Evolutionary conservation across 1,140 invertebrate species (phyloP), one percentile per base, ranked within the genome.

Genomic region (Aphaenogaster rudis): DNA sequence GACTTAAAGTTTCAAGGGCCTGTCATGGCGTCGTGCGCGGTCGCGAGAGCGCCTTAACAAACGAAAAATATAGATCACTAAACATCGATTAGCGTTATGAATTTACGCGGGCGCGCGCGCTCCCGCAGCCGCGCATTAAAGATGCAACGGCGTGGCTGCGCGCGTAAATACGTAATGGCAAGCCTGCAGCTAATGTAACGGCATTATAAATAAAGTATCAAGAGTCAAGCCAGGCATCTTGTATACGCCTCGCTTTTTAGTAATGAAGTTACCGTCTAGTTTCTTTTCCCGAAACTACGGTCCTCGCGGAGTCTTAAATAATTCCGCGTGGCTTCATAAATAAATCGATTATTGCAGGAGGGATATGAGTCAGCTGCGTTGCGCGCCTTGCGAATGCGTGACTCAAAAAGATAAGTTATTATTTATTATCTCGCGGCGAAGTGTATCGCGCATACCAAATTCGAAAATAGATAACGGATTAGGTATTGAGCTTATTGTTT

Each of bases 71-170:
- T 61, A 39, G 69, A 50, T 76, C 45, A 61, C 71, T 50, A 61
- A 80, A 84, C 42, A 76, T 84, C 69, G 80, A 84, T 76, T 74
- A 74, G 67, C 80, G 67, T 74, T 76, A 50, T 76, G 42, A 63
- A 76, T 74, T 84, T 76, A 76, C 66, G 69, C 54, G 33, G 13
- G 39, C 15, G 33, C 59, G 33, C 59, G 7, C 3, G 13, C 2
- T 39, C 15, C 50, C 42, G 67, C 50, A 69, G 50, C 50, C 79
- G 9, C 42, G 5, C 13, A 33, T 84, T 74, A 84, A 84, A 76
- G 45, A 76, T 84, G 33, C 33, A 84, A 61, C 28, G 13, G 17
- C 13, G 39, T 57, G 28, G 54, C 69, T 74, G 67, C 11, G 52
- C 17, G 42, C 42, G 42, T 84, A 84, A 84, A 84, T 84, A 84